Percentiles rank a stretch among this genome's conserved stretches.
These are phyloP conservation scores for Phaonia tiefii DNA, from an alignment of 2,888 invertebrate genomes.

Conservation along the genomic window DNA sequence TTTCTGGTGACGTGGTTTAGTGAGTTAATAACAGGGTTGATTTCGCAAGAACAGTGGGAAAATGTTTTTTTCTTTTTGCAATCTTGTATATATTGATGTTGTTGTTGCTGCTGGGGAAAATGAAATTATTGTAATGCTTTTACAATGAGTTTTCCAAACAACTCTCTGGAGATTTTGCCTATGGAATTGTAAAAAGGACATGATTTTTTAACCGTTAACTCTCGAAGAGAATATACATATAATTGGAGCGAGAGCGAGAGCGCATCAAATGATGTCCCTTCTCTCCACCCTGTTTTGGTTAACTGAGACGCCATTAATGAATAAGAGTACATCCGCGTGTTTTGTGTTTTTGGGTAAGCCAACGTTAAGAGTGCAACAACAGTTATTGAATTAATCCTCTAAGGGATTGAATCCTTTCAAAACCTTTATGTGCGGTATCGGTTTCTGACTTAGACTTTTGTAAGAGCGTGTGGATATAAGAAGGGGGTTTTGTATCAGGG, in stretches of 20 bases:
- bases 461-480: constrained; percentile 18
- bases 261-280: neutral
- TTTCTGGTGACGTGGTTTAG: constrained; percentile 56
- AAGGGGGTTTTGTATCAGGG: constrained; percentile 45
- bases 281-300: neutral
- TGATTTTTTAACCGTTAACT: constrained; percentile 44
- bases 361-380: constrained; percentile 11
- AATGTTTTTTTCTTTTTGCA: constrained; percentile 42
- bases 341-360: neutral
- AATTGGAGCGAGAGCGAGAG: constrained; percentile 11
- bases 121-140: constrained; percentile 70
- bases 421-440: constrained; percentile 70
- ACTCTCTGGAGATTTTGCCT: constrained; percentile 64
- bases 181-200: constrained; percentile 41
- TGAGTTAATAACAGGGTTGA: constrained; percentile 69
- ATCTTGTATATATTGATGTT: neutral
- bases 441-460: constrained; percentile 42
- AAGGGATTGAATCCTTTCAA: constrained; percentile 53
- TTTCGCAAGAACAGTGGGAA: constrained; percentile 61
- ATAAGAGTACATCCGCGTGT: constrained; percentile 13
- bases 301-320: constrained; percentile 45
- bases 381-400: constrained; percentile 61
- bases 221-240: constrained; percentile 15
- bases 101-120: constrained; percentile 33
- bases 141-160: constrained; percentile 68